Evolutionary conservation across 2,113 vertebrate genomes (phyloP), one percentile per base, ranked within the genome.

Genomic region (Aphelocoma coerulescens): DNA sequence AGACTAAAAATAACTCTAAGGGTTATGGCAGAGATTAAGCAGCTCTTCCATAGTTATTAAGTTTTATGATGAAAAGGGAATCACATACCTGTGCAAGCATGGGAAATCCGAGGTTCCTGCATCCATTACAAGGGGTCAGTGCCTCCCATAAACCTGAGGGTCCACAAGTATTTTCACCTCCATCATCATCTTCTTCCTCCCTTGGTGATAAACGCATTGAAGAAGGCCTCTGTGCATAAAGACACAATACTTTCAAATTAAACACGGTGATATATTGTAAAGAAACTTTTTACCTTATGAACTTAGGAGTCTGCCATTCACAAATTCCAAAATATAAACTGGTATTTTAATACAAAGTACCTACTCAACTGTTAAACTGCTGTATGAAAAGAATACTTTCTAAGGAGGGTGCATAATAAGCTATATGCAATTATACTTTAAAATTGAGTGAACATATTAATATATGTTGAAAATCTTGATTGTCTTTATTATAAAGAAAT

Each of bases 111-210:
- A 99, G 98, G 96, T 99, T 99, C 86, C 98, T 98, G 97, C 99
- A 99, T 95, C 99, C 99, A 41, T 99, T 99, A 97, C 99, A 99
- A 59, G 99, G 99, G 48, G 99, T 99, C 75, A 99, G 48, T 20
- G 98, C 98, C 95, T 99, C 99, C 99, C 99, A 99, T 94, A 99
- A 98, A 96, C 99, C 99, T 27, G 98, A 98, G 35, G 99, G 99
- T 35, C 99, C 99, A 71, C 99, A 99, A 21, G 97, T 98, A 94
- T 98, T 99, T 89, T 99, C 98, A 61, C 94, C 97, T 91, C 98
- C 98, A 6, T 99, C 99, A 11, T 99, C 99, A 41, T 99, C 99
- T 21, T 98, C 98, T 58, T 98, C 97, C 84, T 98, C 98, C 73
- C 97, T 97, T 93, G 92, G 85, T 73, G 98, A 97, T 10, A 98